These are phyloP conservation scores for Desmodus rotundus DNA, from an alignment of 2,113 vertebrate species.

Conservation along the genomic window DNA sequence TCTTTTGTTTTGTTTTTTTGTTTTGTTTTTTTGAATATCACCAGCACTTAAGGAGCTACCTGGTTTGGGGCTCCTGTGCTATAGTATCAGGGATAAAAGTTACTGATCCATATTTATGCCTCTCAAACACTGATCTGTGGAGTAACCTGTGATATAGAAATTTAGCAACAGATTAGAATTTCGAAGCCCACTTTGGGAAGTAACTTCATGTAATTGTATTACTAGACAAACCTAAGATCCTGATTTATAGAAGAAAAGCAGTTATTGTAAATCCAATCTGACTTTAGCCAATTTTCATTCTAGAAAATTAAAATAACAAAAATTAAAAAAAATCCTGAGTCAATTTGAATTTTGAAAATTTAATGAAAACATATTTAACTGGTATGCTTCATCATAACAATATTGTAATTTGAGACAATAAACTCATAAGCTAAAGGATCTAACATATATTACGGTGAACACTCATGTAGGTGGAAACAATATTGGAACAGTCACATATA, in stretches of 20 bases:
- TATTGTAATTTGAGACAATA: neutral
- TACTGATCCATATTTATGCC: neutral
- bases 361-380: constrained; percentile 16
- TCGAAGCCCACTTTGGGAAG: neutral
- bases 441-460: neutral
- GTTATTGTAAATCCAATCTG: neutral
- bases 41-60: no score
- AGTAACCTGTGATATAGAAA: neutral
- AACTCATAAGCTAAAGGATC: neutral
- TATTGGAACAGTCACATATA: neutral
- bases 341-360: neutral
- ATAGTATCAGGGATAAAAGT: neutral
- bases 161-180: neutral
- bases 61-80: no score
- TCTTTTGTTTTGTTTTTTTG: no score
- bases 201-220: neutral
- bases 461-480: neutral
- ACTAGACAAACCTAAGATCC: neutral
- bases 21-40: no score
- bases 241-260: neutral
- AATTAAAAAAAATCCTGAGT: neutral
- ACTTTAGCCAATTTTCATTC: neutral
- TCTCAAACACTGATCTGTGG: neutral
- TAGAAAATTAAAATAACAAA: neutral
- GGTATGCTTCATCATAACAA: neutral